Percentiles rank a stretch among this genome's conserved stretches.
These are phyloP conservation scores for Diprion similis DNA, from an alignment of 1,140 invertebrate genomes.

Conservation along the genomic window DNA sequence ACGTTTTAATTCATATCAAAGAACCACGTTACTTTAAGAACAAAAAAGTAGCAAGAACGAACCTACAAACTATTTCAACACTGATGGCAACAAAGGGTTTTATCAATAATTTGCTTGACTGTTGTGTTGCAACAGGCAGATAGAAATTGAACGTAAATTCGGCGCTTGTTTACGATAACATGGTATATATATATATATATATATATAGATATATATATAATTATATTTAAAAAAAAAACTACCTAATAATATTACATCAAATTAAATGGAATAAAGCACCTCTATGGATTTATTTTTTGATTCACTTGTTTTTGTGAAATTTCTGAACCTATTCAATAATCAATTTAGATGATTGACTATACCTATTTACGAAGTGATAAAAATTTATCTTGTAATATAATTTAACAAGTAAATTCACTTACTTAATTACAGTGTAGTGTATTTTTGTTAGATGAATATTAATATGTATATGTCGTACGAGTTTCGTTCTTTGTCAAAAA, in stretches of 20 bases:
- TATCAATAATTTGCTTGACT: too few species aligned
- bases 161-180: background rate
- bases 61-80: too few species aligned
- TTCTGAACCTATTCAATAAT: background rate
- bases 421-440: background rate
- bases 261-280: constrained; percentile 24
- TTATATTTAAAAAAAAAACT: background rate
- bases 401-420: background rate
- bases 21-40: too few species aligned
- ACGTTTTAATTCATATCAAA: too few species aligned
- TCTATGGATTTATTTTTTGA: constrained; percentile 31
- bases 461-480: background rate
- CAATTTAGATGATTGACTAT: background rate
- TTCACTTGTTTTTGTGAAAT: constrained; percentile 22
- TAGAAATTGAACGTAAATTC: background rate
- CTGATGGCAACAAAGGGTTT: too few species aligned
- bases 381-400: background rate
- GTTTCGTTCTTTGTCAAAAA: background rate
- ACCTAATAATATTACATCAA: constrained; percentile 13
- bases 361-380: background rate
- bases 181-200: constrained; percentile 25
- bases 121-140: background rate
- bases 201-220: constrained; percentile 28
- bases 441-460: background rate
- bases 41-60: too few species aligned